Evolutionary conservation across 2,113 vertebrate genomes (phyloP).

Genomic region (Tringa solitaria): DNA sequence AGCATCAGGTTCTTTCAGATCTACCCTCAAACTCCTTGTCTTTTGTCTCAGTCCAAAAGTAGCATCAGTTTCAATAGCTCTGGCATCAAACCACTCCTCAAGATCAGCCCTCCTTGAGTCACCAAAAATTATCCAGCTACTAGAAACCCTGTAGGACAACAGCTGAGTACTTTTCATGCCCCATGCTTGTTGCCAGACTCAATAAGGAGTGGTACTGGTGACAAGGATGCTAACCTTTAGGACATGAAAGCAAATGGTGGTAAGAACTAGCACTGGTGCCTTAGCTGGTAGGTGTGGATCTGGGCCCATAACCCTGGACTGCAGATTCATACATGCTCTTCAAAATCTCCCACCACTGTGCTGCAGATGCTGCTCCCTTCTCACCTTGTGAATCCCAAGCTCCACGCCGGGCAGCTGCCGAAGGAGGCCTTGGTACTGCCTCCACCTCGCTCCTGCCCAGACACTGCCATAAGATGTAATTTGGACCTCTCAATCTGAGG

Average conservation of each 20-base stretch:
- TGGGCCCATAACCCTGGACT: not conserved
- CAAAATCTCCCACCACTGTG: not conserved
- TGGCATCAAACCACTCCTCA: not conserved
- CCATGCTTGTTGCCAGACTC: not conserved
- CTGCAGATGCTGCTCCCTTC: not conserved
- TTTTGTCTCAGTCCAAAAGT: conserved; percentile 16
- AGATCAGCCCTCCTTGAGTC: not conserved
- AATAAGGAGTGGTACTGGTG: not conserved
- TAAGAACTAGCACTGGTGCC: not conserved
- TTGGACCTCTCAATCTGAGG: not conserved
- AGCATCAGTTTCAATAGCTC: conserved; percentile 32
- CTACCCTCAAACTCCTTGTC: not conserved
- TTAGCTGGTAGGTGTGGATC: not conserved
- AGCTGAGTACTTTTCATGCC: not conserved
- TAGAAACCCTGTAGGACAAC: not conserved
- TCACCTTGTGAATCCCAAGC: not conserved
- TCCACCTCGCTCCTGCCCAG: not conserved
- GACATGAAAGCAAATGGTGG: not conserved
- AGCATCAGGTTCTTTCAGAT: not conserved
- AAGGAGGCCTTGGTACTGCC: not conserved
- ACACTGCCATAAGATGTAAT: not conserved
- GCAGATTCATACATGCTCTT: not conserved
- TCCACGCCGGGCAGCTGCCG: not conserved
- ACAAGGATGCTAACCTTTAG: not conserved
- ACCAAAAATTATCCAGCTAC: not conserved